Evolutionary conservation across 2,888 invertebrate species (phyloP).

Genomic region (Minunthozetes semirufus): DNA sequence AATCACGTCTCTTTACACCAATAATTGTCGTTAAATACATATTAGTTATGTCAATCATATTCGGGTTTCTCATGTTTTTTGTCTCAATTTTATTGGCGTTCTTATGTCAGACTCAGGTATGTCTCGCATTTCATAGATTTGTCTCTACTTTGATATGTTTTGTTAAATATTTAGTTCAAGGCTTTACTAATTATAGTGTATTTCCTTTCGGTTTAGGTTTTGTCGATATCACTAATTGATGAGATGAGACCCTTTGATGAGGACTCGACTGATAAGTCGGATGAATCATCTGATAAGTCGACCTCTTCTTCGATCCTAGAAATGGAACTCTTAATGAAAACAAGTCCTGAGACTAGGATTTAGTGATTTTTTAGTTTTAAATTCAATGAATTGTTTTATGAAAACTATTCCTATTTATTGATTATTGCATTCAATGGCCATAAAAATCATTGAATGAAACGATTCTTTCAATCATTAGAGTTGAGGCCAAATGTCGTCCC

Average conservation of each 20-base stretch:
- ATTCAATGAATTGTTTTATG: neutral
- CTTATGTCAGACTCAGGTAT: slow-evolving; percentile 21
- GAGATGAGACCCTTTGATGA: neutral
- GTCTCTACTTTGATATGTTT: neutral
- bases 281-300: neutral
- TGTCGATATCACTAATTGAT: slow-evolving; percentile 14
- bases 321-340: slow-evolving; percentile 8
- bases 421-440: neutral
- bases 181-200: neutral
- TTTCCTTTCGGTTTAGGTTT: neutral
- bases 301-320: neutral
- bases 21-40: slow-evolving; percentile 24
- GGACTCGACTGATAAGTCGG: neutral
- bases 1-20: slow-evolving; percentile 27
- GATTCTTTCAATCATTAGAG: neutral
- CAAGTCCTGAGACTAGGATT: slow-evolving; percentile 13
- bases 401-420: slow-evolving; percentile 15
- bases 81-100: slow-evolving; percentile 6
- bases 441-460: neutral
- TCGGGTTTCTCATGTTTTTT: slow-evolving; percentile 7
- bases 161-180: neutral
- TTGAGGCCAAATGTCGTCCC: slow-evolving; percentile 2
- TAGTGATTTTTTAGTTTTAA: neutral
- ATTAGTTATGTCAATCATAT: slow-evolving; percentile 9
- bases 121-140: neutral